Evolutionary conservation across 2,797 vertebrate genomes (phyloP), one percentile per base, ranked within the genome.

Genomic region (Xenopus petersii): DNA sequence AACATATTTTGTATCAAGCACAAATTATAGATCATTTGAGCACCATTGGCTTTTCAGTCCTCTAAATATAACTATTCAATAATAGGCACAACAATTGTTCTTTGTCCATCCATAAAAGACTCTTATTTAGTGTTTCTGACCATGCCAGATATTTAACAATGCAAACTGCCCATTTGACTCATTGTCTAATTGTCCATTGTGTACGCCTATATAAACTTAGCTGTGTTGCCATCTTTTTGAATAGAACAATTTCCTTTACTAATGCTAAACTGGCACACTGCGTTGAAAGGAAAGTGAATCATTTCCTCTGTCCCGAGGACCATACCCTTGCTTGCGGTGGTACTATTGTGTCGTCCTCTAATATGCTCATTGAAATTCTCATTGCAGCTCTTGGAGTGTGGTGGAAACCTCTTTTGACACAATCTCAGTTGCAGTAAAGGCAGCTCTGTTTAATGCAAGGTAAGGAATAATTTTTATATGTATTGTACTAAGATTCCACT

Each of bases 371-470:
- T 10, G 46, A 54, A 42, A 24, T 21, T 71, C 58, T 80, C 82
- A 71, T 73, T 74, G 46, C 86, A 99, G 97, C 90, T 99, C 51
- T 76, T 99, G 80, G 95, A 99, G 80, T 99, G 95, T 83, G 98
- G 96, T 61, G 98, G 97, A 73, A 99, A 99, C 85, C 86, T 99
- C 80, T 96, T 96, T 95, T 58, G 98, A 99, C 64, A 93, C 96
- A 51, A 95, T 98, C 75, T 97, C 96, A 10, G 58, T 98, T 1
- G 96, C 95, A 16, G 93, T 98, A 77, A 99, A 99, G 84, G 96
- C 98, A 21, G 96, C 97, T 21, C 95, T 99, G 60, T 98, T 97
- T 83, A 98, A 93, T 84, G 98, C 96, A 61, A 95, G 95, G 98
- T 98, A 85, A 91, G 91, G 1, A 30, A 51, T 51, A 1, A 12